Evolutionary conservation across 2,888 invertebrate species (phyloP), one percentile per base, ranked within the genome.

Genomic region (Oxyteleia sp.): DNA sequence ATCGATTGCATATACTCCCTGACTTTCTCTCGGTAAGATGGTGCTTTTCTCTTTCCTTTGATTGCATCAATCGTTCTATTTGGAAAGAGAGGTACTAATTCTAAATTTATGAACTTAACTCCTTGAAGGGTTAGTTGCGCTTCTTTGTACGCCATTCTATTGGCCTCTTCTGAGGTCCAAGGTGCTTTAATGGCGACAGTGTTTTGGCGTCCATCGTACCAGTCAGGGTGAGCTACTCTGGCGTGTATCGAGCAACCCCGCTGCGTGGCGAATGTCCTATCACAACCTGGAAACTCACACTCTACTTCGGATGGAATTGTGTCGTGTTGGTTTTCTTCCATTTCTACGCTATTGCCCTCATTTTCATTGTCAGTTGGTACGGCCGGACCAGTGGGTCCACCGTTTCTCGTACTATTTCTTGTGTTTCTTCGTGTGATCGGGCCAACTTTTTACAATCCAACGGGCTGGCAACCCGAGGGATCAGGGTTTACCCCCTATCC

Each of bases 31-130:
- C 10, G 3, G 10, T 38, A 38, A 5, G 3, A 2, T 10, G 11
- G 11, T 5, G n/a, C 1, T 90, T 93, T 93, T 94, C 94, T 94
- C 94, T 95, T 94, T 94, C 94, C 94, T 92, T 94, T 94, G 94
- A 94, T 95, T 94, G 92, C 91, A 94, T 94, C 94, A 94, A 94
- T 8, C 1, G 66, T 45, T 13, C 76, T 35, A 2, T 32, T 11
- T 0, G 18, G 23, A 29, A 76, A 76, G 8, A 15, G 1, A 5
- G n/a, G 20, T 0, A 10, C 0, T 32, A 76, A 23, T 3, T 1
- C 51, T 13, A 4, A 10, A 23, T 51, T 51, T 10, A 51, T 15
- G 51, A 20, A 20, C 1, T 10, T 1, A 5, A 20, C 23, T 4
- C 13, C n/a, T 23, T 51, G 20, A 20, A 23, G 7, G 5, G 18